Evolutionary conservation across 1,140 invertebrate species (phyloP), one percentile per base, ranked within the genome.

Genomic region (Bombus terrestris): DNA sequence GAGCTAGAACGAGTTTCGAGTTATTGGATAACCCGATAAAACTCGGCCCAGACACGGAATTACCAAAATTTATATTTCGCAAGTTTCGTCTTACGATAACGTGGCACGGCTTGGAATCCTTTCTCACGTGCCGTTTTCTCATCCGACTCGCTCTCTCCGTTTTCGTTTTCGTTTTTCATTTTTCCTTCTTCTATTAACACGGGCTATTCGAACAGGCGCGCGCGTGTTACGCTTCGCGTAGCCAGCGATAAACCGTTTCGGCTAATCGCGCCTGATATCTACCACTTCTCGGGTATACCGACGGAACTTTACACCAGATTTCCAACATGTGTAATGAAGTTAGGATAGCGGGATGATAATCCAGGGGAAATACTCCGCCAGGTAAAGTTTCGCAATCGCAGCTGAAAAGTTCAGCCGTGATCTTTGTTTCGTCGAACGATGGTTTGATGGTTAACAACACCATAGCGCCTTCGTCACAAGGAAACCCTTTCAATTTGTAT

Each of bases 221-320:
- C 18, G 15, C 18, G 5, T 18, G 47, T 80, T 76, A 47, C 83
- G 57, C 59, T 39, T 32, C 41, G 47, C 83, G 64, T 85, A 66
- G 41, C 66, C 35, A n/a, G 62, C 83, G 86, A 87, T 90, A 88
- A 90, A 89, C 88, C 76, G 88, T 76, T 90, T 89, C 81, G 78
- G 81, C 83, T 89, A 90, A 90, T 90, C 89, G 83, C 85, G n/a
- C 64, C 32, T 74, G 81, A 89, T 87, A 85, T 74, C 64, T 10
- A 43, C 59, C 35, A 80, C 79, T 86, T 87, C 47, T 53, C 47
- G 47, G 18, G 47, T 53, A 53, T 18, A 53, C 47, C 47, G 47
- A 6, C 43, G 41, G 71, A 87, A 90, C 66, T 89, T 89, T 71
- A 68, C 73, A 28, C 25, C 73, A 68, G 73, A 77, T 77, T 77